Evolutionary conservation across 2,888 invertebrate genomes (phyloP), one percentile per base, ranked within the genome.

Genomic region (Agapostemon virescens): DNA sequence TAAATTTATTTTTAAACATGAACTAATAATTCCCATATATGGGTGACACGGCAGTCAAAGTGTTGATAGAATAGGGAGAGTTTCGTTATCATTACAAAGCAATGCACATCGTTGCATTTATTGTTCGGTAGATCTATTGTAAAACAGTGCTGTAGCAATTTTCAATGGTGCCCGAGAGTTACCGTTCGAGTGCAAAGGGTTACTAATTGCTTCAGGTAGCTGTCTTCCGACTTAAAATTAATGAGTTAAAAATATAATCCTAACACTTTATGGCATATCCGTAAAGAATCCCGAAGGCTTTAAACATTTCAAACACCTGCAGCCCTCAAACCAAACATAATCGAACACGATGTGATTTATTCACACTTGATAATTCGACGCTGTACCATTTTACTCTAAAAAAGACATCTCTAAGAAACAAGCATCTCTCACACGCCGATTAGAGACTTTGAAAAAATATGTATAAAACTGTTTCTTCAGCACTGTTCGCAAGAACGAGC

Each of bases 391-490:
- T 66, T 38, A n/a, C 45, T n/a, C 15, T 30, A 5, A 55, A 66
- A 63, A 66, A 49, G 30, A 42, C 20, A 63, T 5, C 36, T 23
- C 20, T 63, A 63, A 9, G 26, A 17, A 26, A 36, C 40, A 68
- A 26, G 69, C 64, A 64, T 30, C 11, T 68, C 55, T 30, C 69
- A 64, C 55, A 73, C 79, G n/a, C 69, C 64, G 58, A 49, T 23
- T 73, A 80, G 40, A 79, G 61, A 40, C 80, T 38, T 71, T 26
- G 38, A 67, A 30, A 67, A 30, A 20, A 42, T 68, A 72, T 69
- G 17, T 40, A 33, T 55, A 69, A 45, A 58, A 79, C 36, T 58
- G 52, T 73, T 23, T 67, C 23, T 17, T 67, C 23, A 15, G 17
- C 26, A 30, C 33, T 52, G 36, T 33, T 64, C 30, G 30, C 45